Percentiles rank a stretch among this genome's conserved stretches.
Evolutionary conservation across 2,113 vertebrate species (phyloP).

Genomic region (Cathartes aura): DNA sequence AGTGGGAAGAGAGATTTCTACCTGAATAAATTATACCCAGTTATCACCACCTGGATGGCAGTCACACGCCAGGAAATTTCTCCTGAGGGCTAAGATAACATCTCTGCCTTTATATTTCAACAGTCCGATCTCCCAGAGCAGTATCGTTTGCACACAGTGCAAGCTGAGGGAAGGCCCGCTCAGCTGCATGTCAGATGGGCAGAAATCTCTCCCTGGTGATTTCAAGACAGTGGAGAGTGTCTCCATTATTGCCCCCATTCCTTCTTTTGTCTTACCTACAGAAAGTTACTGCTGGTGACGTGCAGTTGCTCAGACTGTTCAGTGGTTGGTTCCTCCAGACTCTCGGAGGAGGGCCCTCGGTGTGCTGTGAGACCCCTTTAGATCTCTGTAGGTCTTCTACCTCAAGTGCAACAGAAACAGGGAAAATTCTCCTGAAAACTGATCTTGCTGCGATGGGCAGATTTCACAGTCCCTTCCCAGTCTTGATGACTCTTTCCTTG

Average conservation of each 20-base stretch:
- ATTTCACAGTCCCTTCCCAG: background rate
- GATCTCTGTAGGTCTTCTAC: background rate
- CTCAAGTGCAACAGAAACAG: background rate
- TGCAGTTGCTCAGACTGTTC: background rate
- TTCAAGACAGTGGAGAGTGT: background rate
- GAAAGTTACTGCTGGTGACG: background rate
- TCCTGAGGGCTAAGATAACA: background rate
- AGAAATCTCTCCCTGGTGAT: background rate
- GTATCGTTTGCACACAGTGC: background rate
- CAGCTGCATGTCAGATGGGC: background rate
- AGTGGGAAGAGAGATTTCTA: constrained; percentile 34
- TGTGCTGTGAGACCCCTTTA: background rate
- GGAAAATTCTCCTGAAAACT: background rate
- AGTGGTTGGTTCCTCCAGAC: background rate
- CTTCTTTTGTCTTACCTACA: background rate
- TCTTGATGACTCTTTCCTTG: background rate
- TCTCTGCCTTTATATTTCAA: background rate
- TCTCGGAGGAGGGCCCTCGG: background rate
- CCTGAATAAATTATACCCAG: constrained; percentile 1
- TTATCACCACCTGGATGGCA: background rate
- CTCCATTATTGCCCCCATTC: background rate
- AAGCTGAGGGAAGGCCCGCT: background rate
- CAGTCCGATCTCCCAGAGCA: background rate
- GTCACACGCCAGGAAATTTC: background rate
- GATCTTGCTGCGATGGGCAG: background rate